Evolutionary conservation across 2,113 vertebrate genomes (phyloP), one percentile per base, ranked within the genome.

Genomic region (Butastur rufipennis): DNA sequence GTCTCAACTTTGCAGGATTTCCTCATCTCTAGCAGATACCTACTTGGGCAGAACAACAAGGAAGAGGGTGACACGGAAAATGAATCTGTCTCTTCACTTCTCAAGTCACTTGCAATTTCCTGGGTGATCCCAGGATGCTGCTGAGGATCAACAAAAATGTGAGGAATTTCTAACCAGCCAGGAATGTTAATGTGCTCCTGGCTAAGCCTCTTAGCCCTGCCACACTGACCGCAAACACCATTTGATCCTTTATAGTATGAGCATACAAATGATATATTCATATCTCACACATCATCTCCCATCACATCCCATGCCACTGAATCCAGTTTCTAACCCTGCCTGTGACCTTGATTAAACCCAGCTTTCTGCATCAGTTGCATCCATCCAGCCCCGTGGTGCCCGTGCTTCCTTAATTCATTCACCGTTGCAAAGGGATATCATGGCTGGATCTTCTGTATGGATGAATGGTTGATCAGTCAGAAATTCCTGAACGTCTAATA

Each of bases 121-220:
- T 96, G 84, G 20, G 53, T 84, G 81, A 81, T 81, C 86, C 83
- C 80, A 92, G 83, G 87, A 85, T 86, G 70, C 86, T 94, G 81
- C 86, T 73, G 68, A 93, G 94, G 65, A 73, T 53, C 85, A 96
- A 56, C 55, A 93, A 97, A 95, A 94, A 95, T 88, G 86, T 81
- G 47, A 81, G 61, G 90, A 89, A 97, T 94, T 95, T 77, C 87
- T 87, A 94, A 94, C 58, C 86, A 63, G 59, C 56, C 2, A 0
- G 88, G 94, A 97, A 97, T 97, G 96, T 97, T 96, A 95, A 97
- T 96, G 94, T 95, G 97, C 82, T 90, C 67, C 75, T 88, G 83
- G 93, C 92, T 97, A 97, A 97, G 89, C 86, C 86, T 95, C 93
- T 93, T 96, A 96, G 88, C 66, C 56, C 0, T 6, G 58, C 65